Conservation (phyloP, 2,797 vertebrate genomes). For the Takifugu rubripes region DNA sequence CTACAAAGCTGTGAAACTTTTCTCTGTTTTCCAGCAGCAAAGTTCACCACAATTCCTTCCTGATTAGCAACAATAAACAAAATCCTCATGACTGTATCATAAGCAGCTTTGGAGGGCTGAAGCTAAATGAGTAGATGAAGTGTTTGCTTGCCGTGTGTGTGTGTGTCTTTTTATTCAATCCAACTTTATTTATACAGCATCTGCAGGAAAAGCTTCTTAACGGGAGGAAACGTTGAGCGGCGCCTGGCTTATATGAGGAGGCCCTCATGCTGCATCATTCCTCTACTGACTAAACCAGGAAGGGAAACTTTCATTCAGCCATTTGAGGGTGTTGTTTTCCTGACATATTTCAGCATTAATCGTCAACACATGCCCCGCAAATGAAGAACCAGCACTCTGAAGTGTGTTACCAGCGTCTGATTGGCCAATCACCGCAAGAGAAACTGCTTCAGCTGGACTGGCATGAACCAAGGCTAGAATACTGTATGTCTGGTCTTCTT, state of each 20-base stretch:
- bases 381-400: slow-evolving; percentile 18
- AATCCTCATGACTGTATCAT: slow-evolving; percentile 52
- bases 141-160: slow-evolving; percentile 41
- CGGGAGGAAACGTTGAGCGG: too few relatives aligned
- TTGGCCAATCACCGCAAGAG: slow-evolving; percentile 67
- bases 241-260: too few relatives aligned
- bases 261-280: too few relatives aligned
- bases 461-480: slow-evolving; percentile 75
- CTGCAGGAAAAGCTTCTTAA: too few relatives aligned
- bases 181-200: too few relatives aligned
- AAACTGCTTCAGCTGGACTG: slow-evolving; percentile 66
- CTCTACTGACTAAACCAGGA: too few relatives aligned
- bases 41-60: slow-evolving; percentile 59
- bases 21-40: slow-evolving; percentile 50
- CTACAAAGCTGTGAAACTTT: slow-evolving; percentile 62
- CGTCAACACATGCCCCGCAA: too few relatives aligned
- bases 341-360: too few relatives aligned
- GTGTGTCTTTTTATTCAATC: not conserved
- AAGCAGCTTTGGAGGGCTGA: slow-evolving; percentile 57
- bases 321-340: too few relatives aligned
- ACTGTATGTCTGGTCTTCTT: slow-evolving; percentile 75
- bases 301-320: too few relatives aligned
- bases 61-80: slow-evolving; percentile 65
- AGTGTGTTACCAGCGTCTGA: slow-evolving; percentile 51
- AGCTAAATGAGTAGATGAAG: slow-evolving; percentile 59